phyloP scores from a whole-genome alignment of 2,797 vertebrate genomes.

The Phoeniculus purpureus region DNA sequence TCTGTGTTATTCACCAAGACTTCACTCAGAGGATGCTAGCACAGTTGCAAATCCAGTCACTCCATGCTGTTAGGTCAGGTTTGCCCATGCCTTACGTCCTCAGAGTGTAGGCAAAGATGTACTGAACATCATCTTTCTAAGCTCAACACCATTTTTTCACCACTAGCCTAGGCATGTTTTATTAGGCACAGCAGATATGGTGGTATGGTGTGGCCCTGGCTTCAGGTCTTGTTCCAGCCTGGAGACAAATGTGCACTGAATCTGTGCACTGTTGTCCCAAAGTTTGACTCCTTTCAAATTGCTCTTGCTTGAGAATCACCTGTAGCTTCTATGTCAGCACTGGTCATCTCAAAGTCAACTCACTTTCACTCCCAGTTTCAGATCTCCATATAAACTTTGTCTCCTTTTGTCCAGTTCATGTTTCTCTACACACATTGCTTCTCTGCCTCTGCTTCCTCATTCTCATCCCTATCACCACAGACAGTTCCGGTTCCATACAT shows the following conservation, averaged over 20 bases:
- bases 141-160: background rate
- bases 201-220: background rate
- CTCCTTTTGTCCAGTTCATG: background rate
- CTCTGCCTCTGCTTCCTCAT: background rate
- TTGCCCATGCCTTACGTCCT: background rate
- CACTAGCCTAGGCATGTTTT: background rate
- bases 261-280: background rate
- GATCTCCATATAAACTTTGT: background rate
- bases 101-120: background rate
- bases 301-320: background rate
- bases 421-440: background rate
- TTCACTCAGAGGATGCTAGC: background rate
- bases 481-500: background rate
- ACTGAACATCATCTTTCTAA: background rate
- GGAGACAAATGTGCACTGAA: background rate
- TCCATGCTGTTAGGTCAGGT: background rate
- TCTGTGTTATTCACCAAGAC: background rate
- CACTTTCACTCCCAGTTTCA: background rate
- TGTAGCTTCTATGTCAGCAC: background rate
- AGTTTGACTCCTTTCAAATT: background rate
- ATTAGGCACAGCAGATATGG: rapidly evolving
- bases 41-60: conserved; percentile 17
- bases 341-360: background rate
- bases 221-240: background rate
- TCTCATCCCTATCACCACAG: background rate